Conservation (phyloP, 2,888 invertebrate genomes). For the Harpagoxenus sublaevis region DNA sequence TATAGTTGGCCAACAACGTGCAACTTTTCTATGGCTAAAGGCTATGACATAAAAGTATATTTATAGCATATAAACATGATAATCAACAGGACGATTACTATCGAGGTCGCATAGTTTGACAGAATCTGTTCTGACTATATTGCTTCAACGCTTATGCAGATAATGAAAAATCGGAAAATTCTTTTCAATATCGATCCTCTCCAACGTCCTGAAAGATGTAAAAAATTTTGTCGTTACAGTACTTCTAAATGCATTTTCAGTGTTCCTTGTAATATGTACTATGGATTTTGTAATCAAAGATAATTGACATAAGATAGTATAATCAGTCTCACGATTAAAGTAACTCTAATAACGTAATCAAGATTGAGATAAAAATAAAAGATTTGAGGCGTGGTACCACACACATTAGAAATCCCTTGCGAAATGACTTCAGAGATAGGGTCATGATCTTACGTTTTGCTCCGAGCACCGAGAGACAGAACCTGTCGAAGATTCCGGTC, state of each 20-base stretch:
- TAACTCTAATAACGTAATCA: conserved; percentile 39
- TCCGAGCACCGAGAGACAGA: background rate
- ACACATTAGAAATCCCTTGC: background rate
- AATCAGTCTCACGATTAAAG: background rate
- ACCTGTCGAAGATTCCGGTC: conserved; percentile 35
- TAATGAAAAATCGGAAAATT: background rate
- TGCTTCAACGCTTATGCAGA: background rate
- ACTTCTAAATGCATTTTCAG: background rate
- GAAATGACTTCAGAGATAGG: conserved; percentile 15
- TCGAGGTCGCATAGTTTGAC: background rate
- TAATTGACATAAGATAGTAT: background rate
- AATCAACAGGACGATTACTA: background rate
- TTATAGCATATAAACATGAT: background rate
- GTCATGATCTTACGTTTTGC: conserved; percentile 4
- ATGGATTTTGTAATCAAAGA: conserved; percentile 3
- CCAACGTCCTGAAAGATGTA: background rate
- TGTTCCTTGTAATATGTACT: background rate
- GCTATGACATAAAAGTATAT: background rate
- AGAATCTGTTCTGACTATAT: background rate
- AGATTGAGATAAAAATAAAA: conserved; percentile 18
- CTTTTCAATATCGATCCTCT: background rate
- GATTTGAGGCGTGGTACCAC: conserved; percentile 7
- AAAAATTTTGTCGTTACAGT: background rate
- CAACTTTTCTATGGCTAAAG: conserved; percentile 26
- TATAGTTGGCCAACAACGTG: conserved; percentile 28